Evolutionary conservation across 2,888 invertebrate genomes (phyloP).

Genomic region (Aethes cnicana): DNA sequence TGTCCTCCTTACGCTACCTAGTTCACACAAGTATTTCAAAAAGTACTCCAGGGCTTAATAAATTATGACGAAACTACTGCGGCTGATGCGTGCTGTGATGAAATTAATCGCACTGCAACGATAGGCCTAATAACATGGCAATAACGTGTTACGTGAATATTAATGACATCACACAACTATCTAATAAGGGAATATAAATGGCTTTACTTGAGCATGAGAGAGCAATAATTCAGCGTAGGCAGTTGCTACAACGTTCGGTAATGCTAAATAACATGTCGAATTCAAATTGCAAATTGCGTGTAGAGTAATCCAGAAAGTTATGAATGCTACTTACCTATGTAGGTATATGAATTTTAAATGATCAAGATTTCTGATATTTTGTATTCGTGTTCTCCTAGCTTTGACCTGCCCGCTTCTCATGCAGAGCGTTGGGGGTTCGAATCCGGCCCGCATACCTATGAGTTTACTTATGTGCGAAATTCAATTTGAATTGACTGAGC

Average conservation of each 20-base stretch:
- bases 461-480: too few relatives aligned
- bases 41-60: constrained; percentile 4
- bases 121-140: constrained; percentile 22
- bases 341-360: background rate
- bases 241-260: background rate
- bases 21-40: constrained; percentile 9
- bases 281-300: constrained; percentile 27
- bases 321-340: background rate
- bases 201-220: constrained; percentile 6
- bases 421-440: too few relatives aligned
- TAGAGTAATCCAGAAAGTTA: too few relatives aligned
- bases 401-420: too few relatives aligned
- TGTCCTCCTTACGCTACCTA: constrained; percentile 6
- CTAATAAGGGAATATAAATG: constrained; percentile 14
- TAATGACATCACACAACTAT: constrained; percentile 25
- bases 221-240: constrained; percentile 2
- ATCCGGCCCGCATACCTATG: too few relatives aligned
- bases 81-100: constrained; percentile 24
- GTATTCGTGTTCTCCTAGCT: too few relatives aligned
- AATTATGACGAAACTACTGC: constrained; percentile 25
- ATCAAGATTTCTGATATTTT: too few relatives aligned
- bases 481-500: too few relatives aligned
- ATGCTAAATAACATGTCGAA: constrained; percentile 36
- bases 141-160: constrained; percentile 27
- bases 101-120: constrained; percentile 26